These are phyloP conservation scores for Tenthredo distinguenda DNA, from an alignment of 2,888 invertebrate species.

Conservation along the genomic window DNA sequence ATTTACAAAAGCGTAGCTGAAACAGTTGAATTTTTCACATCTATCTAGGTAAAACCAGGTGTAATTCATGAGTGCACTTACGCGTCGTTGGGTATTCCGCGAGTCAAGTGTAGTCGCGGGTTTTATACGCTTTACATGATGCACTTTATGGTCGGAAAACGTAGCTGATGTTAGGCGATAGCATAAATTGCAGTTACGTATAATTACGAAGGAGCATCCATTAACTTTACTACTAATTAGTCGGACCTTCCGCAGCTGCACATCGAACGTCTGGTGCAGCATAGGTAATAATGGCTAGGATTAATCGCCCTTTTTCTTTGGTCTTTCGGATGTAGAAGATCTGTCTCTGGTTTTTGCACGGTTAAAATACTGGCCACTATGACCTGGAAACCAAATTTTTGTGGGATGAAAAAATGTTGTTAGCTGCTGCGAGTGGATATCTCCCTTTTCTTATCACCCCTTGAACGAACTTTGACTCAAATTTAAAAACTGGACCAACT, in stretches of 20 bases:
- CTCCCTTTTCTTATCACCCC: constrained; percentile 15
- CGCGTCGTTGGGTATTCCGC: constrained; percentile 2
- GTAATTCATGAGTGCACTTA: constrained; percentile 20
- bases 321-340: neutral
- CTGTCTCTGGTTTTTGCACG: no score
- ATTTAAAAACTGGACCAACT: neutral
- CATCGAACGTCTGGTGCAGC: constrained; percentile 7
- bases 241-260: constrained; percentile 15
- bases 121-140: constrained; percentile 15
- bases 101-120: neutral
- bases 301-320: neutral
- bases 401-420: neutral
- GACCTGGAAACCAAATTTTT: neutral
- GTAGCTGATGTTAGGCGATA: neutral
- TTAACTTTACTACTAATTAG: constrained; percentile 20
- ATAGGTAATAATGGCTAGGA: neutral
- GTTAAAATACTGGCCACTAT: neutral
- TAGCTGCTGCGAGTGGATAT: neutral
- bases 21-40: neutral
- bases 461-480: neutral
- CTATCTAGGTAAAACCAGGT: neutral
- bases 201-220: constrained; percentile 18
- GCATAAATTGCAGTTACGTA: constrained; percentile 29
- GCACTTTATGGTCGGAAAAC: neutral
- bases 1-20: neutral